phyloP scores from a whole-genome alignment of 2,888 invertebrate genomes.

The Abrostola tripartita region DNA sequence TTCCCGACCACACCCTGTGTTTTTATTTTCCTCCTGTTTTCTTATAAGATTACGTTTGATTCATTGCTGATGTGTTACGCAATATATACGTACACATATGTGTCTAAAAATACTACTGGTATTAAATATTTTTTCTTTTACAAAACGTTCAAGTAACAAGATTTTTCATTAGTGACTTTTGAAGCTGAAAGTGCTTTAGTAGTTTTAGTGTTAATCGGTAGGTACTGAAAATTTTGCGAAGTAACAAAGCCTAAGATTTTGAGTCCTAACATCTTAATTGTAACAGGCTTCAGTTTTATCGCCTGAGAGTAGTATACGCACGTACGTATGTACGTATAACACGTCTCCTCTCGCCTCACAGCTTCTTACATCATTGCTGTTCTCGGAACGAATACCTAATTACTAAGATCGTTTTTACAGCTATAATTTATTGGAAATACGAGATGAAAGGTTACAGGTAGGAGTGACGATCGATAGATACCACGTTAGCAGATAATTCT shows the following conservation, averaged over 20 bases:
- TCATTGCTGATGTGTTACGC: not conserved
- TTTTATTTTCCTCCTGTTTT: conserved; percentile 23
- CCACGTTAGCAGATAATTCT: not conserved
- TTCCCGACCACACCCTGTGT: conserved; percentile 75
- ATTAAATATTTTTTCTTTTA: not conserved
- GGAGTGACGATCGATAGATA: not conserved
- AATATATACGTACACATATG: no score
- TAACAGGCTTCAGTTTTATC: not conserved
- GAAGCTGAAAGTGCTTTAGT: no score
- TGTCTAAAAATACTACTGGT: no score
- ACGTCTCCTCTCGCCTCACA: not conserved
- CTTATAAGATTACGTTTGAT: conserved; percentile 2
- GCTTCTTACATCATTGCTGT: not conserved
- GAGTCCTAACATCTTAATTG: no score
- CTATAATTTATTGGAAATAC: not conserved
- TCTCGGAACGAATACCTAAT: conserved; percentile 1
- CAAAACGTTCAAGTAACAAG: no score
- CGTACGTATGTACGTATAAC: no score
- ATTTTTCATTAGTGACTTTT: no score
- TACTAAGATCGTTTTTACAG: not conserved
- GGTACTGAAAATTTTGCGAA: no score
- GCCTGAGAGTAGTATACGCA: not conserved
- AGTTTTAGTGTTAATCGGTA: no score
- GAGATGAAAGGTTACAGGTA: not conserved
- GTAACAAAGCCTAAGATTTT: no score